These are phyloP conservation scores for Teinopalpus imperialis DNA, from an alignment of 2,888 invertebrate species.

Conservation along the genomic window DNA sequence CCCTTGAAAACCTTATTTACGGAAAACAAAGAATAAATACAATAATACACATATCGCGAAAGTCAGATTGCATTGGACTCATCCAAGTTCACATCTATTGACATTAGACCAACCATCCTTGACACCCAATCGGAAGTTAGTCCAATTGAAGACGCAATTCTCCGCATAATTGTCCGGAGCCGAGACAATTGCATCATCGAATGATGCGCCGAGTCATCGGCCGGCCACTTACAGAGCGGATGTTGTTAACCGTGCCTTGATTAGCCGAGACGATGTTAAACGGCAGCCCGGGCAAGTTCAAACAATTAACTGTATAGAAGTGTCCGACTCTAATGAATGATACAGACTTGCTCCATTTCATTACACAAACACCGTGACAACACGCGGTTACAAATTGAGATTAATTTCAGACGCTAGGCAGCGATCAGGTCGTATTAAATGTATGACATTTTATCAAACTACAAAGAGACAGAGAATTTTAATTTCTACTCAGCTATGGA, in stretches of 20 bases:
- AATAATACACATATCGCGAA: too few relatives aligned
- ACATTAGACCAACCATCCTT: conserved; percentile 58
- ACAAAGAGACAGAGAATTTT: background rate
- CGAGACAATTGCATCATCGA: conserved; percentile 74
- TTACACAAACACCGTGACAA: conserved; percentile 79
- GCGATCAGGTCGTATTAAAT: conserved; percentile 12
- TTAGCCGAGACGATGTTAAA: conserved; percentile 77
- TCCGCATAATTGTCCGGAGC: conserved; percentile 46
- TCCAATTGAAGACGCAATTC: conserved; percentile 58
- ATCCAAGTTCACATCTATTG: conserved; percentile 47
- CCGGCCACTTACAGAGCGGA: conserved; percentile 71
- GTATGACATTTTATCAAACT: conserved; percentile 10
- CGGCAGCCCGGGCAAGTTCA: conserved; percentile 75
- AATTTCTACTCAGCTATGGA: background rate
- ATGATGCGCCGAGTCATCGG: conserved; percentile 69
- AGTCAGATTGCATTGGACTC: conserved; percentile 3
- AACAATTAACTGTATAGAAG: conserved; percentile 80
- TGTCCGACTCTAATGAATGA: conserved; percentile 80
- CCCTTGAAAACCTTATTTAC: too few relatives aligned
- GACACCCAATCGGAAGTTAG: conserved; percentile 75
- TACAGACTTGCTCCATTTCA: conserved; percentile 73
- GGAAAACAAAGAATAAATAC: too few relatives aligned
- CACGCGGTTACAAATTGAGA: conserved; percentile 74
- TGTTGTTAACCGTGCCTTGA: conserved; percentile 79
- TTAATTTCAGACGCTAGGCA: conserved; percentile 58